Evolutionary conservation across 2,888 invertebrate genomes (phyloP), one percentile per base, ranked within the genome.

Genomic region (Drosophila parthenogenetica): DNA sequence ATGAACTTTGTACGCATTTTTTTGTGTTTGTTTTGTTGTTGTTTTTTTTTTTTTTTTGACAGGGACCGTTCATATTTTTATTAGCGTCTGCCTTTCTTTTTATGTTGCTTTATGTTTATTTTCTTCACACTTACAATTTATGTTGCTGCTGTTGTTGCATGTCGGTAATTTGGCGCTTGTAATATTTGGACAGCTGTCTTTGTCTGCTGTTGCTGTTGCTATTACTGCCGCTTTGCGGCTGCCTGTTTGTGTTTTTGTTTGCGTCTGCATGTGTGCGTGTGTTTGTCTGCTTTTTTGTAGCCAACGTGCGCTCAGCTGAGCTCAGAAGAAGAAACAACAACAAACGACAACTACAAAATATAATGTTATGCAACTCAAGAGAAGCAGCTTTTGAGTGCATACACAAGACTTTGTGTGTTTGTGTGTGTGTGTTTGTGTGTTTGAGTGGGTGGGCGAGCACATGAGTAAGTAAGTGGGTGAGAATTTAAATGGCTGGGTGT

Each of bases 1-100:
- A 87, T 90, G 90, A 90, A 90, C 90, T 90, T 90, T 90, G 90
- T 81, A 87, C 90, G 87, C 89, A 89, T 90, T 90, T 84, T 77
- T 77, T 70, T 54, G 58, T 77, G 53, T 82, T 69, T 78, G 59
- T 65, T 80, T 69, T 71, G 72, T 55, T 66, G 54, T 48, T 71
- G 72, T 55, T 66, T 51, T 48, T 72, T 69, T 40, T 60, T 19
- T 71, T 69, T 40, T 61, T 61, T 46, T 62, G 64, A 35, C 69
- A 60, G 59, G 59, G 69, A 53, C 58, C 65, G 69, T 77, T 83
- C 78, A 74, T 75, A 78, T 77, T 70, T 68, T 65, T 79, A 72
- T 65, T 76, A 73, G 60, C 73, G 75, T 64, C 77, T 75, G 73
- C 68, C 75, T 79, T 73, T 63, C 73, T 67, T 67, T 70, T 76